Evolutionary conservation across 2,797 vertebrate genomes (phyloP).

Genomic region (Sylvia borin): DNA sequence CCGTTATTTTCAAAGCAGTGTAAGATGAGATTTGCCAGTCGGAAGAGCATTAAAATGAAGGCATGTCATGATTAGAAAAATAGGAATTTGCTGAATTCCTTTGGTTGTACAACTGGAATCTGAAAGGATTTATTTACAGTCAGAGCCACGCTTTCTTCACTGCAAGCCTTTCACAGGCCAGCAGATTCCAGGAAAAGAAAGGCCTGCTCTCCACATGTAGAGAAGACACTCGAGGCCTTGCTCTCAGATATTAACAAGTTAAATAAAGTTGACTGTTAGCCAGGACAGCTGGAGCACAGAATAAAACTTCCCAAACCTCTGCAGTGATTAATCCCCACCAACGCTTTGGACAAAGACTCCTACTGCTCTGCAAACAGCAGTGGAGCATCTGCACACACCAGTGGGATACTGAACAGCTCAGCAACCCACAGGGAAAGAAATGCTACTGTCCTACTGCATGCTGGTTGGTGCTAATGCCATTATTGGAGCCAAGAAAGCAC

Average conservation of each 20-base stretch:
- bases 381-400: neutral
- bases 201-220: neutral
- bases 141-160: neutral
- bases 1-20: neutral
- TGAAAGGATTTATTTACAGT: neutral
- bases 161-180: neutral
- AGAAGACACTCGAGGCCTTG: neutral
- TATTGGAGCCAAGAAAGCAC: neutral
- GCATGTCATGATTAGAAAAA: neutral
- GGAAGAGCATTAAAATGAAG: neutral
- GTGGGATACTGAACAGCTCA: neutral
- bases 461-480: neutral
- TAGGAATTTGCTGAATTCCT: neutral
- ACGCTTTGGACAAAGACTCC: neutral
- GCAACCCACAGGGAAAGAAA: neutral
- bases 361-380: neutral
- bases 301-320: neutral
- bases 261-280: neutral
- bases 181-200: neutral
- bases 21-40: neutral
- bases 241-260: neutral
- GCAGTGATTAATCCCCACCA: neutral
- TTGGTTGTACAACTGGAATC: neutral
- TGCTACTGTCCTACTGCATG: neutral
- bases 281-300: neutral